Conservation (phyloP, 1,140 invertebrate species). For the Triops cancriformis region DNA sequence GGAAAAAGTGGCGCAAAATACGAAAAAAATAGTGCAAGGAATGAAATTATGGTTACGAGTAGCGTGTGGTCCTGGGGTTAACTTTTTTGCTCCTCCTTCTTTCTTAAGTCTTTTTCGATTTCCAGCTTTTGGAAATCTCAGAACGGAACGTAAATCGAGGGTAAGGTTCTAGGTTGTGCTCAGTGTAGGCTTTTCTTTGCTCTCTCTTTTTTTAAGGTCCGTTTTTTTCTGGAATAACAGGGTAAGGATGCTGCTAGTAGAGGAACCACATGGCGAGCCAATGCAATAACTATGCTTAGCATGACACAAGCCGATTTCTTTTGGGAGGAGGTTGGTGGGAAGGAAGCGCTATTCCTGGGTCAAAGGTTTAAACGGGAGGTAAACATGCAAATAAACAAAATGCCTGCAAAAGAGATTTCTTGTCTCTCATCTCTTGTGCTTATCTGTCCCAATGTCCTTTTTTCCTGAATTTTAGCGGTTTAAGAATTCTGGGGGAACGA, state of each 20-base stretch:
- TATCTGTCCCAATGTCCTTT: background rate
- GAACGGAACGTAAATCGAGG: no score
- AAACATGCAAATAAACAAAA: slow-evolving; percentile 10
- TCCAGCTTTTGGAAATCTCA: no score
- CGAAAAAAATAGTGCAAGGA: no score
- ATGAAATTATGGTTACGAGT: no score
- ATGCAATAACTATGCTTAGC: slow-evolving; percentile 10
- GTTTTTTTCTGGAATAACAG: background rate
- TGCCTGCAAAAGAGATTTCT: background rate
- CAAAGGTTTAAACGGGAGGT: background rate
- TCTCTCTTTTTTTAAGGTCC: background rate
- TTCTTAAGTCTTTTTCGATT: no score
- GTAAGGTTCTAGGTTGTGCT: no score
- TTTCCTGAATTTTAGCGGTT: background rate
- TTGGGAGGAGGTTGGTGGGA: background rate
- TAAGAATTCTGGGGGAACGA: no score
- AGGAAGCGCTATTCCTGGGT: background rate
- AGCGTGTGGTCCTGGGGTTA: no score
- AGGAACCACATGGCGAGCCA: slow-evolving; percentile 6
- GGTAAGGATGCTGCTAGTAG: background rate
- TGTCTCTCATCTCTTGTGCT: background rate
- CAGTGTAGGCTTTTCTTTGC: background rate
- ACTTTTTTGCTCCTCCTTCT: no score
- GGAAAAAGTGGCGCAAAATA: no score
- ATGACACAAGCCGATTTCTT: background rate